phyloP scores from a whole-genome alignment of 1,140 invertebrate genomes.

The Arion vulgaris region DNA sequence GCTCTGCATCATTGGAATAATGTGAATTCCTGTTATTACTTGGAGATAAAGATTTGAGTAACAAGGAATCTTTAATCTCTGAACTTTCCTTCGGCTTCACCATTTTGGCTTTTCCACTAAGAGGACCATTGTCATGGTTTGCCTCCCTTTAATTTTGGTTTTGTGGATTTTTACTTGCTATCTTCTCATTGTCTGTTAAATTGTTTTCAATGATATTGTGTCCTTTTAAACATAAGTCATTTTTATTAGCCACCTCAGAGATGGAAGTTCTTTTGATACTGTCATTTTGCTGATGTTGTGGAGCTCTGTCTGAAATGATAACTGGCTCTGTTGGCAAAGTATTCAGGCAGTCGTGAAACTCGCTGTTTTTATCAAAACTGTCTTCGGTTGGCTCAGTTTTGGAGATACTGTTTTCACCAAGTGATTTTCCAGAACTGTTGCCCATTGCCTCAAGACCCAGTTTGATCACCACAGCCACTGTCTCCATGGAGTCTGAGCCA shows the following conservation, averaged over 20 bases:
- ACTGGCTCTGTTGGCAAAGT: neutral
- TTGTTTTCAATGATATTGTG: neutral
- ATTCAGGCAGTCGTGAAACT: slow-evolving; percentile 15
- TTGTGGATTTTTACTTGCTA: neutral
- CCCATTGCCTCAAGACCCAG: slow-evolving; percentile 1
- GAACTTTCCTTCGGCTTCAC: neutral
- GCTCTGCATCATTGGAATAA: neutral
- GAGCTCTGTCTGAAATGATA: neutral
- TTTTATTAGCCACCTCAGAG: neutral
- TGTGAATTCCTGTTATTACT: neutral
- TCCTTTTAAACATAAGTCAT: neutral
- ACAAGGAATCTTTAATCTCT: neutral
- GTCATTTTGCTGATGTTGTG: neutral
- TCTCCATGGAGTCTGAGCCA: neutral
- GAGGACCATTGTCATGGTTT: neutral
- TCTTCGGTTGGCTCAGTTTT: neutral
- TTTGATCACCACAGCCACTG: neutral
- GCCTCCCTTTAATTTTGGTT: neutral
- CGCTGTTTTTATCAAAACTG: neutral
- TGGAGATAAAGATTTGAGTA: neutral
- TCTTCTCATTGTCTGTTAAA: neutral
- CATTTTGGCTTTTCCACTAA: neutral
- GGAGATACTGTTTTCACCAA: neutral
- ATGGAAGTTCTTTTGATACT: neutral
- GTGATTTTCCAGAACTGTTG: neutral